Evolutionary conservation across 2,888 invertebrate genomes (phyloP).

Genomic region (Idaea aversata): DNA sequence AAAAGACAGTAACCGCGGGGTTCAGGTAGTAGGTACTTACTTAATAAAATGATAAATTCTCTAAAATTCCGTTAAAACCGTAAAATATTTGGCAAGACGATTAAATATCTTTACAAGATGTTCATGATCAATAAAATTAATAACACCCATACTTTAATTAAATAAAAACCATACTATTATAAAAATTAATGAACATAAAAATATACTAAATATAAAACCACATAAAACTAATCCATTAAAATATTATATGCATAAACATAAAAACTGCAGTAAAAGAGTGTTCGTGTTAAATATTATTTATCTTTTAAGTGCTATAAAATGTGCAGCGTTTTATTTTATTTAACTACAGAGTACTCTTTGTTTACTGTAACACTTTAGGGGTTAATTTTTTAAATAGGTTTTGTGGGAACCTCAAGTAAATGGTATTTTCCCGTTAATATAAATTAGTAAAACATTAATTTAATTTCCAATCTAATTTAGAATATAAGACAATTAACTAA

Average conservation of each 20-base stretch:
- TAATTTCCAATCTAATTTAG: no score
- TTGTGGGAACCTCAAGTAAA: background rate
- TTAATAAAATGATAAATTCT: background rate
- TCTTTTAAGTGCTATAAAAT: constrained; percentile 1
- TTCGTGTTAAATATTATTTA: background rate
- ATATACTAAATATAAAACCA: constrained; percentile 12
- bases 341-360: background rate
- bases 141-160: constrained; percentile 12
- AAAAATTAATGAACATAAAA: background rate
- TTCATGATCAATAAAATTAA: constrained; percentile 17
- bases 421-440: background rate
- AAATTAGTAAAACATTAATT: background rate
- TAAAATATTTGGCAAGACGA: background rate
- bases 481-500: no score
- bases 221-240: constrained; percentile 16
- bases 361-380: background rate
- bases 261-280: constrained; percentile 17
- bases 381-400: background rate
- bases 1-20: no score
- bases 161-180: constrained; percentile 1
- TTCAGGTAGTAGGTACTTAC: no score
- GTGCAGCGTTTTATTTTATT: background rate
- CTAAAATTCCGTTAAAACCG: background rate
- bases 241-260: constrained; percentile 19
- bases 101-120: constrained; percentile 9